These are phyloP conservation scores for Bombyx mandarina DNA, from an alignment of 1,140 invertebrate genomes.

Conservation along the genomic window DNA sequence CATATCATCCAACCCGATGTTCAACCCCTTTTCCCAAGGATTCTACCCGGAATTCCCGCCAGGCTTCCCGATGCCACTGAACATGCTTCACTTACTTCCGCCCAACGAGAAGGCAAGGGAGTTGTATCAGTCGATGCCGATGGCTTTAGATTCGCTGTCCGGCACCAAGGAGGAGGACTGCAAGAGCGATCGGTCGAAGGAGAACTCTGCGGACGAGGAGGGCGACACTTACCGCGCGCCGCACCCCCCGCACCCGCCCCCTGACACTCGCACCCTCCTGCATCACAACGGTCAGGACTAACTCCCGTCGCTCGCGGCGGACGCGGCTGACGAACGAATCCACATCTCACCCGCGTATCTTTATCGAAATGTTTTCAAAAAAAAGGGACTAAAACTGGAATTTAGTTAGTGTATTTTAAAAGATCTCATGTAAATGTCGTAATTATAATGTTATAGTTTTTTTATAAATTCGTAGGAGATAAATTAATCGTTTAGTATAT, in stretches of 20 bases:
- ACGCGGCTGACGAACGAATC: constrained; percentile 1
- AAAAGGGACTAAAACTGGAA: constrained; percentile 31
- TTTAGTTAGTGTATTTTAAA: constrained; percentile 25
- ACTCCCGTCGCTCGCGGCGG: neutral
- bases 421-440: too few species aligned
- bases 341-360: neutral
- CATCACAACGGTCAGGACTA: constrained; percentile 80
- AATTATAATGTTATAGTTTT: too few species aligned
- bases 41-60: constrained; percentile 86
- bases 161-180: constrained; percentile 75
- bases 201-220: constrained; percentile 76
- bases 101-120: constrained; percentile 80
- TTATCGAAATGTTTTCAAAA: neutral
- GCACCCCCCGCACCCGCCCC: constrained; percentile 50
- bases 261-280: constrained; percentile 72
- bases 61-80: constrained; percentile 85
- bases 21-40: constrained; percentile 79
- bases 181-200: constrained; percentile 75
- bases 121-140: constrained; percentile 69
- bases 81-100: constrained; percentile 85
- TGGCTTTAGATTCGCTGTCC: constrained; percentile 66
- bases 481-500: neutral
- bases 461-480: too few species aligned
- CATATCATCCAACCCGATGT: constrained; percentile 74
- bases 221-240: constrained; percentile 71